Conservation (phyloP, 2,888 invertebrate genomes). For the Hanleya hanleyi region DNA sequence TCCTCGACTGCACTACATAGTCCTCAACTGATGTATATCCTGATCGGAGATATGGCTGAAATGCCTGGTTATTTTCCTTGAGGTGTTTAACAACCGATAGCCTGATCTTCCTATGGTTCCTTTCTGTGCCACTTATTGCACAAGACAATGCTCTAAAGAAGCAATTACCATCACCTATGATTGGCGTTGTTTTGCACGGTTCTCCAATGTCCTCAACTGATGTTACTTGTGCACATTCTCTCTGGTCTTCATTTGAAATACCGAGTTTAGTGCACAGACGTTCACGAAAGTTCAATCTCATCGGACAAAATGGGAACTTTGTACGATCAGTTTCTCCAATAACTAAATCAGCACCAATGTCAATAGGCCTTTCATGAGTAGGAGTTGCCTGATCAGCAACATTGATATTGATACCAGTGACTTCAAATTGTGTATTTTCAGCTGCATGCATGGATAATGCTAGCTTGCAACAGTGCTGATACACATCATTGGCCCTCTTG, state of each 20-base stretch:
- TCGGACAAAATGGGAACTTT: background rate
- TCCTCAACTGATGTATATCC: background rate
- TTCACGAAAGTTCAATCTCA: background rate
- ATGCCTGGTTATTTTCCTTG: slow-evolving; percentile 2
- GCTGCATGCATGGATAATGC: background rate
- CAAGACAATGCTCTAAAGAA: slow-evolving; percentile 17
- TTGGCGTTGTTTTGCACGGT: background rate
- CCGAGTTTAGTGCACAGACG: background rate
- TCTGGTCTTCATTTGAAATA: background rate
- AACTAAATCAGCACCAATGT: background rate
- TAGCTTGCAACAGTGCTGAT: background rate
- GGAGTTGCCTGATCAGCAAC: background rate
- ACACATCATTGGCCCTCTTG: background rate
- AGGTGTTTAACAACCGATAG: background rate
- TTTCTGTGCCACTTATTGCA: background rate
- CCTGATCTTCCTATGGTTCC: background rate
- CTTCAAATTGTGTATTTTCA: background rate
- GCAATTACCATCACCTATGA: slow-evolving; percentile 13
- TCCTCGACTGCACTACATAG: background rate
- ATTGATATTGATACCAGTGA: background rate
- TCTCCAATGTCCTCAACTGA: background rate
- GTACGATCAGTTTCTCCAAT: background rate
- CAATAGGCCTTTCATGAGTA: background rate
- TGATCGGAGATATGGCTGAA: background rate
- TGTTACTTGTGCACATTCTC: background rate